A percentile compares a stretch with the other conserved stretches of the same genome.
Conservation (phyloP, 2,113 vertebrate genomes). For the Willisornis vidua region DNA sequence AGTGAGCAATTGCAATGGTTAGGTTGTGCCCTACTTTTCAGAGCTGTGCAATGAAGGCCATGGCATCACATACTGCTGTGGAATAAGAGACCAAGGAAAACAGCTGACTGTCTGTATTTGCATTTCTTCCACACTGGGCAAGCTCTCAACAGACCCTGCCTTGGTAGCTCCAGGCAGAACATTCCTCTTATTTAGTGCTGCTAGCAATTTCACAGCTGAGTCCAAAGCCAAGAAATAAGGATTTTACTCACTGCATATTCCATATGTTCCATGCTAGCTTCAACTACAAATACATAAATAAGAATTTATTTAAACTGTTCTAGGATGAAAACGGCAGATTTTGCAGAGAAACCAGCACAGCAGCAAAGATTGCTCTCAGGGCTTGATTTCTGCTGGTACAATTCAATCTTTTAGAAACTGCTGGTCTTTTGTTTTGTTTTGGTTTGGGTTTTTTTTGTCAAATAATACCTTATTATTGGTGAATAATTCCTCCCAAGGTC, state of each 20-base stretch:
- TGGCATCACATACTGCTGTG: not conserved
- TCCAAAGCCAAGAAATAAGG: not conserved
- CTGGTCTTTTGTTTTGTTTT: not conserved
- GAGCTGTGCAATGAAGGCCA: not conserved
- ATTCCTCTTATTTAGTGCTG: not conserved
- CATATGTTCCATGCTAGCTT: not conserved
- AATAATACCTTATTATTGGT: not conserved
- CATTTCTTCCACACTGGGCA: not conserved
- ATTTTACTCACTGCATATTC: not conserved
- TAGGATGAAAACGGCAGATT: not conserved
- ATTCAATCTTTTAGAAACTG: not conserved
- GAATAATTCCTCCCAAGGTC: not conserved
- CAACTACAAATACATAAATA: not conserved
- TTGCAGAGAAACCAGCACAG: not conserved
- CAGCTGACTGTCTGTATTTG: not conserved
- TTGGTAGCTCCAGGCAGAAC: not conserved
- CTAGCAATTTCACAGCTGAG: not conserved
- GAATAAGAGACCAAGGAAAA: not conserved
- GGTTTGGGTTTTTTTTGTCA: fast-evolving
- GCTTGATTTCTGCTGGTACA: not conserved
- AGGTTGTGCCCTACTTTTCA: not conserved
- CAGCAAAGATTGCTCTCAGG: not conserved
- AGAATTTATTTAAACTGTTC: not conserved
- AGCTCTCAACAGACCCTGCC: not conserved
- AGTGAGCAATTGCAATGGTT: not conserved